A percentile compares a stretch with the other conserved stretches of the same genome.
Evolutionary conservation across 2,797 vertebrate genomes (phyloP).

Genomic region (Ctenopoma multispine): DNA sequence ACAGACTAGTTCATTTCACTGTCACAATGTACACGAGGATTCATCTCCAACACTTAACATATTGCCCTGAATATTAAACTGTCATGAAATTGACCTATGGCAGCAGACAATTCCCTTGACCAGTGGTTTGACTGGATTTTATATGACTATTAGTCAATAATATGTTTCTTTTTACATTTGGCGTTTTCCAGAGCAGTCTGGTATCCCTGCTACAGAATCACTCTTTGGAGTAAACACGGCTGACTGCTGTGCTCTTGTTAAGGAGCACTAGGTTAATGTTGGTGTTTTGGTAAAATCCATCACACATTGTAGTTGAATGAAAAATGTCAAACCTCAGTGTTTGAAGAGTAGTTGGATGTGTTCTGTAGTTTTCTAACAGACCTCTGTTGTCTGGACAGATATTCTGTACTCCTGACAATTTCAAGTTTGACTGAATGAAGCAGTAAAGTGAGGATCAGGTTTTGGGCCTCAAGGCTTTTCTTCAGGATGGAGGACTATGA

Average conservation of each 20-base stretch:
- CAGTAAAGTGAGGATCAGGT: slow-evolving; percentile 46
- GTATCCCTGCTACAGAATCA: no score
- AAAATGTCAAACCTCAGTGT: background rate
- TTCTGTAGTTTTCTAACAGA: slow-evolving; percentile 4
- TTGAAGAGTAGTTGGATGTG: background rate
- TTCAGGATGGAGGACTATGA: slow-evolving; percentile 26
- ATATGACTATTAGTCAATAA: no score
- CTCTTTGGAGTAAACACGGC: no score
- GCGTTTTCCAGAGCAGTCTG: no score
- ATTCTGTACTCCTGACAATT: slow-evolving; percentile 19
- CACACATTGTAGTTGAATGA: background rate
- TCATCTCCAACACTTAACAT: background rate
- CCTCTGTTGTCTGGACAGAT: slow-evolving; percentile 13
- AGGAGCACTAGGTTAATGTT: background rate
- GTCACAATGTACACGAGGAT: background rate
- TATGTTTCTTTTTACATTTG: no score
- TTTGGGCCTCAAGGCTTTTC: slow-evolving; percentile 58
- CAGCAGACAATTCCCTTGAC: no score
- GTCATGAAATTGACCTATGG: no score
- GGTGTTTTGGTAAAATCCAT: slow-evolving; percentile 1
- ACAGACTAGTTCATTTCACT: background rate
- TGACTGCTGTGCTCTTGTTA: background rate
- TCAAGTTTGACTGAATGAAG: slow-evolving; percentile 45
- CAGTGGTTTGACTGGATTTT: no score
- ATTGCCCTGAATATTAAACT: no score